phyloP scores from a whole-genome alignment of 2,113 vertebrate genomes.

The Cheirogaleus medius region DNA sequence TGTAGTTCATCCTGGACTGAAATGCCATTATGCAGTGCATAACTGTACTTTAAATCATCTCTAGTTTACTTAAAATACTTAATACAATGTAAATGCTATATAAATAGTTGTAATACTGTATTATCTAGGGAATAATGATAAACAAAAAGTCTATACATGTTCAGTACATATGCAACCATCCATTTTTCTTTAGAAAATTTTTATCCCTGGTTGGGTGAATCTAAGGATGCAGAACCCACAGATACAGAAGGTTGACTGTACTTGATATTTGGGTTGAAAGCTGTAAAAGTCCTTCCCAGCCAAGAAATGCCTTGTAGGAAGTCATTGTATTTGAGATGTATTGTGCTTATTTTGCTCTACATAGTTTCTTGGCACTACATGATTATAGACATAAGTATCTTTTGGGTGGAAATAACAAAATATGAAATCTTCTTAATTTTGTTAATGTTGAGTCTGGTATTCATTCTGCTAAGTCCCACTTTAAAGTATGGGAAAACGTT shows the following conservation, averaged over 20 bases:
- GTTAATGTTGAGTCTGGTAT: slow-evolving; percentile 61
- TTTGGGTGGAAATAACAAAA: slow-evolving; percentile 57
- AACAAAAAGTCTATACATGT: not conserved
- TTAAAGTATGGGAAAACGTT: slow-evolving; percentile 56
- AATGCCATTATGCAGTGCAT: too few species aligned
- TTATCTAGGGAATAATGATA: not conserved
- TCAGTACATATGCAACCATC: not conserved
- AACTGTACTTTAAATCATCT: not conserved
- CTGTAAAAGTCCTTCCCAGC: not conserved
- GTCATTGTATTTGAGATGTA: not conserved
- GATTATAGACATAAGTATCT: slow-evolving; percentile 1
- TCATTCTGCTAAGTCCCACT: slow-evolving; percentile 51
- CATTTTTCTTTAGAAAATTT: not conserved
- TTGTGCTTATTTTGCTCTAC: not conserved
- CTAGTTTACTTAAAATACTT: not conserved
- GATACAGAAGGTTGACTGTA: not conserved
- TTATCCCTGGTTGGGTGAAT: not conserved
- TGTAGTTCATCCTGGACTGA: not conserved
- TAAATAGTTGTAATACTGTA: not conserved
- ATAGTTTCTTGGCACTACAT: not conserved
- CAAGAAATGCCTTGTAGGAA: not conserved
- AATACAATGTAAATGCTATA: not conserved
- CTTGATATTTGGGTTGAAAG: not conserved
- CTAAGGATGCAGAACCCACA: not conserved
- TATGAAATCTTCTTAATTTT: slow-evolving; percentile 55